These are phyloP conservation scores for Carollia perspicillata DNA, from an alignment of 2,113 vertebrate species.

Conservation along the genomic window DNA sequence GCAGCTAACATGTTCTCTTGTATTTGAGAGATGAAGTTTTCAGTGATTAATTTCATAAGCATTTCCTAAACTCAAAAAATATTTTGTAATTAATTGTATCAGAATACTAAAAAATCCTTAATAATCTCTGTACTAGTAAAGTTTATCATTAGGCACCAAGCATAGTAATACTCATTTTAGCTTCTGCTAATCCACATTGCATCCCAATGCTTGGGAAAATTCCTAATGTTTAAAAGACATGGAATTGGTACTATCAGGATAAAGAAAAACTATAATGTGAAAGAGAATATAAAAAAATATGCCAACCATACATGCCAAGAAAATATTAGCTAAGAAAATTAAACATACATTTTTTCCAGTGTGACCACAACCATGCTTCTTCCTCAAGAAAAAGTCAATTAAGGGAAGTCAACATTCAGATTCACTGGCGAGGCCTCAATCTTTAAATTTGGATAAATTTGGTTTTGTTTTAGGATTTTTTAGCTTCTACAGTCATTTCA, in stretches of 20 bases:
- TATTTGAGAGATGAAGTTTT: not conserved
- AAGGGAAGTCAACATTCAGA: slow-evolving; percentile 13
- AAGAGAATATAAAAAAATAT: not conserved
- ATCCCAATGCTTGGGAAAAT: not conserved
- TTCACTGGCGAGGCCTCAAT: not conserved
- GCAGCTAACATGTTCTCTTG: not conserved
- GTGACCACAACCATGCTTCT: not conserved
- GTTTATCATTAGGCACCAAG: slow-evolving; percentile 6
- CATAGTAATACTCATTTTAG: slow-evolving; percentile 23
- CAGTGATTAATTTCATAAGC: slow-evolving; percentile 40
- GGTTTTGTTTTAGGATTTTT: slow-evolving; percentile 8
- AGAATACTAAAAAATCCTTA: not conserved
- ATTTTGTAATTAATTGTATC: not conserved
- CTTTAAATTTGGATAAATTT: slow-evolving; percentile 22
- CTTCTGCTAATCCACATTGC: not conserved
- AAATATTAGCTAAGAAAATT: not conserved
- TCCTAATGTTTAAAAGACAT: not conserved
- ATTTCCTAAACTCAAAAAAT: slow-evolving; percentile 21
- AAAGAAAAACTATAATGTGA: not conserved
- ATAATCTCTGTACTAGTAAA: not conserved
- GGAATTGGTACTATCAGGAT: not conserved
- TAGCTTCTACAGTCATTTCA: not conserved
- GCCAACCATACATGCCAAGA: not conserved
- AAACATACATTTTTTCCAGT: not conserved
- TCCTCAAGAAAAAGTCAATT: not conserved